phyloP scores from a whole-genome alignment of 2,797 vertebrate species.

The Urophycis tenuis region DNA sequence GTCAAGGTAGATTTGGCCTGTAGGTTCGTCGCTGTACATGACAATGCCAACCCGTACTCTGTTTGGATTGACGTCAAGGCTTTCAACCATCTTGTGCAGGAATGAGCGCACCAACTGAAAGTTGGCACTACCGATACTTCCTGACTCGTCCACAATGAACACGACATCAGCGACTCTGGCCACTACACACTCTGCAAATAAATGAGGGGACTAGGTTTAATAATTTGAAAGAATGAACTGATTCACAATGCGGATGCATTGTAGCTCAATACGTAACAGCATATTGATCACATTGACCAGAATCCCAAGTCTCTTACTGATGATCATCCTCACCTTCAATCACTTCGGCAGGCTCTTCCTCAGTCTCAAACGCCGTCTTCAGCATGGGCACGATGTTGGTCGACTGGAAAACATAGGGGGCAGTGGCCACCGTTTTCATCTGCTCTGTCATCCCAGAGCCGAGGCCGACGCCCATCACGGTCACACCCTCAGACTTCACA shows the following conservation, averaged over 20 bases:
- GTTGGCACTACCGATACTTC: conserved; percentile 54
- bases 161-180: conserved; percentile 72
- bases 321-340: conserved; percentile 50
- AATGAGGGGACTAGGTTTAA: not conserved
- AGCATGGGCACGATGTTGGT: conserved; percentile 31
- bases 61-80: conserved; percentile 51
- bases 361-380: conserved; percentile 42
- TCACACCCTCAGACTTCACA: conserved; percentile 64
- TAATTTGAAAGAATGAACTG: not conserved
- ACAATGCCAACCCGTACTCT: conserved; percentile 73
- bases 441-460: conserved; percentile 45
- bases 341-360: conserved; percentile 3
- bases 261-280: not conserved
- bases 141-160: conserved; percentile 78
- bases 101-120: conserved; percentile 71
- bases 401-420: conserved; percentile 35
- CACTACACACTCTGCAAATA: conserved; percentile 64
- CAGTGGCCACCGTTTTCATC: conserved; percentile 45
- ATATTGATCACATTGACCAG: not conserved
- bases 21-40: conserved; percentile 56
- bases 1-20: conserved; percentile 66
- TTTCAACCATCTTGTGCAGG: conserved; percentile 65
- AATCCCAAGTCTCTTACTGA: not conserved
- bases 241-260: not conserved
- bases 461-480: conserved; percentile 61